Conservation (phyloP, 1,140 invertebrate species). For the Sesamia nonagrioides region DNA sequence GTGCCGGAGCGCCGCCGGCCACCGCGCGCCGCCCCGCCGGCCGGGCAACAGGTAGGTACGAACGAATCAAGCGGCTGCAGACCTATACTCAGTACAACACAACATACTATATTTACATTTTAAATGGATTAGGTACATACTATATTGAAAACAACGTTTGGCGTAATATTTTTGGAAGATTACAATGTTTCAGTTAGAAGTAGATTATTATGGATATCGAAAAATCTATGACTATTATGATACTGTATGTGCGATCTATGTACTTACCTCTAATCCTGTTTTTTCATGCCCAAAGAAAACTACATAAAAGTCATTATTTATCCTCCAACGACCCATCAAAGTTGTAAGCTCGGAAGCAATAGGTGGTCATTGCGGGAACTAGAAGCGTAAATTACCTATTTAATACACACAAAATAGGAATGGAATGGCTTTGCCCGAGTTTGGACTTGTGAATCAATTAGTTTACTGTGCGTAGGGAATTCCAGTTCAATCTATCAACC, state of each 20-base stretch:
- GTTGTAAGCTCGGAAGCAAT: slow-evolving; percentile 19
- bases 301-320: slow-evolving; percentile 39
- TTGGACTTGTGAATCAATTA: slow-evolving; percentile 53
- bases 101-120: slow-evolving; percentile 40
- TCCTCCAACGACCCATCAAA: slow-evolving; percentile 26
- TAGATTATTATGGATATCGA: slow-evolving; percentile 14
- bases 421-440: slow-evolving; percentile 11
- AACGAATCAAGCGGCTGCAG: not conserved
- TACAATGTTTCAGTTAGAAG: not conserved
- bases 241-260: not conserved
- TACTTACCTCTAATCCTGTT: not conserved
- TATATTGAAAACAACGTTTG: not conserved
- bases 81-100: not conserved
- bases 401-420: slow-evolving; percentile 32
- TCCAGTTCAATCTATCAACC: slow-evolving; percentile 47
- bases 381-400: slow-evolving; percentile 33
- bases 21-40: slow-evolving; percentile 40
- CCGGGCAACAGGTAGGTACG: slow-evolving; percentile 69
- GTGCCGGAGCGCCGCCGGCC: slow-evolving; percentile 1
- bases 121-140: slow-evolving; percentile 18
- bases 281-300: slow-evolving; percentile 9
- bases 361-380: slow-evolving; percentile 22
- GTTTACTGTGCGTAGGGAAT: slow-evolving; percentile 32
- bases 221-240: slow-evolving; percentile 24
- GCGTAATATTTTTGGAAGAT: not conserved